A percentile compares a stretch with the other conserved stretches of the same genome.
Evolutionary conservation across 1,140 invertebrate genomes (phyloP).

Genomic region (Chironomus striatipennis): DNA sequence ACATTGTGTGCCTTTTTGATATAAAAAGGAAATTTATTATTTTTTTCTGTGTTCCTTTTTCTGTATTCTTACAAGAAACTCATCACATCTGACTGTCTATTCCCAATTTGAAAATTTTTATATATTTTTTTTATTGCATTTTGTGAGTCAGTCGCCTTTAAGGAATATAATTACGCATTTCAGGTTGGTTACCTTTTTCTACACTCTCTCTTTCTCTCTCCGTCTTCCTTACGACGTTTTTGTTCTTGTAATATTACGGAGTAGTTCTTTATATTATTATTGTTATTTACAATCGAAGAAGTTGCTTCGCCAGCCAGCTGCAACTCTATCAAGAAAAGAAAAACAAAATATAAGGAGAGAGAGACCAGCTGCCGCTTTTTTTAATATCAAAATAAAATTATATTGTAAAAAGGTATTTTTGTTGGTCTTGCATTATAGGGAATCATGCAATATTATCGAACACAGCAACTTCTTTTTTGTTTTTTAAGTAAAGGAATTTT

Average conservation of each 20-base stretch:
- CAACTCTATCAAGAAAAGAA: conserved; percentile 1
- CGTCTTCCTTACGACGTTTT: not conserved
- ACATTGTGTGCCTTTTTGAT: not conserved
- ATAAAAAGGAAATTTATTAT: not conserved
- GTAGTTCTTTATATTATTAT: not conserved
- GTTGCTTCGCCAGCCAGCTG: conserved; percentile 19
- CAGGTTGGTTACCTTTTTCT: conserved; percentile 1
- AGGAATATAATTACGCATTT: conserved; percentile 13
- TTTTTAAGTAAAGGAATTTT: conserved; percentile 20
- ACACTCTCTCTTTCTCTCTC: too few species aligned
- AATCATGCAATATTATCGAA: too few species aligned
- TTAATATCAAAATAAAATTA: conserved; percentile 1
- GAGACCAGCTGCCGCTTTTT: conserved; percentile 18
- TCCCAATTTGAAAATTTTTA: not conserved
- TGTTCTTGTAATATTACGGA: conserved; percentile 5
- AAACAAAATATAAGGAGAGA: not conserved
- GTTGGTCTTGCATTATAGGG: not conserved
- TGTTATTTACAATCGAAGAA: conserved; percentile 10
- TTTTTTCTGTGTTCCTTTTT: too few species aligned
- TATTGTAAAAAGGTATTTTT: not conserved
- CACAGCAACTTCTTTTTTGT: too few species aligned
- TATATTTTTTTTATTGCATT: not conserved
- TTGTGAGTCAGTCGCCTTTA: not conserved
- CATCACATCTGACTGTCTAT: conserved; percentile 7
- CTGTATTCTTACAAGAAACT: not conserved